phyloP scores from a whole-genome alignment of 2,888 invertebrate species.

The Meteorus cinctellus region DNA sequence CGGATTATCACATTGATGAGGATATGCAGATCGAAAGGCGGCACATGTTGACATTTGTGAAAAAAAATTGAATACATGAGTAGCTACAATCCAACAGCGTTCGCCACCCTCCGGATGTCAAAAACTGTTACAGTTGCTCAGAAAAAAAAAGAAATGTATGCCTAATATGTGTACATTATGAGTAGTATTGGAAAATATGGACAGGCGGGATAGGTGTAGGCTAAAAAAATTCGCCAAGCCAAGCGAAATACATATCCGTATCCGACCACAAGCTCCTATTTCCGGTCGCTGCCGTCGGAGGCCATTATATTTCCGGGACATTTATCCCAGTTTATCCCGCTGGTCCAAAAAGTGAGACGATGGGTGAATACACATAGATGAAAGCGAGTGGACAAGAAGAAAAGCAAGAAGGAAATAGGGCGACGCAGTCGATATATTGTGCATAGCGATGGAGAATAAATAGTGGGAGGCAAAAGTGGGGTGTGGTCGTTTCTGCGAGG shows the following conservation, averaged over 20 bases:
- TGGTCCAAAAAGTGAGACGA: constrained; percentile 48
- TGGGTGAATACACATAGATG: neutral
- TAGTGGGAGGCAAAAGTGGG: constrained; percentile 39
- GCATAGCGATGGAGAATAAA: constrained; percentile 30
- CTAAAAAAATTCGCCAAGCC: constrained; percentile 68
- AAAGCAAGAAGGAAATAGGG: constrained; percentile 10
- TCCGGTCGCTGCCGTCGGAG: constrained; percentile 71
- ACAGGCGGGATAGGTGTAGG: constrained; percentile 33
- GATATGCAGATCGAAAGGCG: neutral
- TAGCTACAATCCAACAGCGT: constrained; percentile 29
- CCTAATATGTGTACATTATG: constrained; percentile 27
- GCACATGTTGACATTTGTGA: neutral
- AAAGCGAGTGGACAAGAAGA: neutral
- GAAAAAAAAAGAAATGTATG: constrained; percentile 41
- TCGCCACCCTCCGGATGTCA: constrained; percentile 69
- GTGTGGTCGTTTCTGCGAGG: constrained; percentile 46
- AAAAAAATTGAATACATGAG: neutral
- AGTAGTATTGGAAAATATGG: constrained; percentile 31
- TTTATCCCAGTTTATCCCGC: constrained; percentile 76
- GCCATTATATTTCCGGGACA: constrained; percentile 76
- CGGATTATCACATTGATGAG: neutral
- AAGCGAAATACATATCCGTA: constrained; percentile 75
- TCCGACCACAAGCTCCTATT: constrained; percentile 77
- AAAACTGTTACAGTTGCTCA: constrained; percentile 61
- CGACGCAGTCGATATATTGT: constrained; percentile 40